Conservation (phyloP, 1,140 invertebrate species). For the Dufourea novaeangliae region DNA sequence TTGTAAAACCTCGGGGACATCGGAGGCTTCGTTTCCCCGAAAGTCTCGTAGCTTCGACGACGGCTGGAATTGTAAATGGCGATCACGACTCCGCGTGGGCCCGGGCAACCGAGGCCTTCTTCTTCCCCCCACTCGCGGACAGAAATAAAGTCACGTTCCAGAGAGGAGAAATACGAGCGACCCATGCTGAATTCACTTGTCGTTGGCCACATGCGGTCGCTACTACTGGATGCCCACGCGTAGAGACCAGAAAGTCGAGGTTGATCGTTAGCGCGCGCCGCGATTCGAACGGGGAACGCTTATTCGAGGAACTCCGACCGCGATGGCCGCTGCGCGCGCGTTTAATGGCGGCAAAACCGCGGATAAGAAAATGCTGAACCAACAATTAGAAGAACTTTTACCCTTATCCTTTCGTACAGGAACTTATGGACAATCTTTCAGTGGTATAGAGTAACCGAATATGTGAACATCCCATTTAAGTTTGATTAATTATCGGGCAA, state of each 20-base stretch:
- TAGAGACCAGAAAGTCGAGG: too few species aligned
- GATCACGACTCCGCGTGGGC: slow-evolving; percentile 22
- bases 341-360: too few species aligned
- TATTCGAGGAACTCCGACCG: background rate
- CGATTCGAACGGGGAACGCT: slow-evolving; percentile 1
- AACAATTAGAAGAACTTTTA: slow-evolving; percentile 13
- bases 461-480: too few species aligned
- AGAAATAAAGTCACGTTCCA: slow-evolving; percentile 47
- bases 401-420: too few species aligned
- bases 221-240: slow-evolving; percentile 28
- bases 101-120: background rate
- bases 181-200: slow-evolving; percentile 39
- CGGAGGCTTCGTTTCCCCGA: background rate
- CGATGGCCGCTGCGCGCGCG: background rate
- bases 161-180: slow-evolving; percentile 22
- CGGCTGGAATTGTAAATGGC: slow-evolving; percentile 1
- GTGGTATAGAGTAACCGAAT: too few species aligned
- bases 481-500: too few species aligned
- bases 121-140: too few species aligned
- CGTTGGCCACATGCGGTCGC: background rate
- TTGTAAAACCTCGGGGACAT: background rate
- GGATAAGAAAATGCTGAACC: background rate
- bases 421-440: too few species aligned
- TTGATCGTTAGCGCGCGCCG: slow-evolving; percentile 10
- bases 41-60: background rate